These are phyloP conservation scores for Chloroceryle amazona DNA, from an alignment of 2,797 vertebrate species.

Conservation along the genomic window DNA sequence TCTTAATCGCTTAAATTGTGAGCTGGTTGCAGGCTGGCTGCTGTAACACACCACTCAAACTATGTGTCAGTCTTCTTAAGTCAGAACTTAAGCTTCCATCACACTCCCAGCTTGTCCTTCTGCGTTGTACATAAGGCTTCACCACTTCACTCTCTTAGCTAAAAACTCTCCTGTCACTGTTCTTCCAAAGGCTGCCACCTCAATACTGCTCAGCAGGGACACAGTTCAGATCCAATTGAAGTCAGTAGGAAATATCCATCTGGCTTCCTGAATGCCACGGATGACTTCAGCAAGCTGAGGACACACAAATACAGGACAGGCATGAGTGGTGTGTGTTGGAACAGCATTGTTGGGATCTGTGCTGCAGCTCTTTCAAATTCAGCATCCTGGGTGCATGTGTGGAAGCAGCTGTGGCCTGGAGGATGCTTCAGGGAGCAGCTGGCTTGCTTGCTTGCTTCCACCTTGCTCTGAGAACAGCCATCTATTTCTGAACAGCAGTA, in stretches of 20 bases:
- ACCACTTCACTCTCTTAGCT: not conserved
- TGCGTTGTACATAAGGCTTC: fast-evolving
- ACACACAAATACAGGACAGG: not conserved
- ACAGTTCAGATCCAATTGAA: not conserved
- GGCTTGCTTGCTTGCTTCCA: not conserved
- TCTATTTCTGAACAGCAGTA: not conserved
- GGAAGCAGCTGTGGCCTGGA: conserved; percentile 4
- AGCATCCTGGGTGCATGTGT: fast-evolving
- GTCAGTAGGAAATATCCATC: conserved; percentile 15
- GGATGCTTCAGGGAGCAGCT: not conserved
- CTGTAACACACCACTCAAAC: not conserved
- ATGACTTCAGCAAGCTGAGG: not conserved
- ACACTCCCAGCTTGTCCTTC: not conserved
- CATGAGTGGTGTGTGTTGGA: not conserved
- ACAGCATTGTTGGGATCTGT: fast-evolving
- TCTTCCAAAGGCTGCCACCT: not conserved
- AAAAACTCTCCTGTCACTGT: not conserved
- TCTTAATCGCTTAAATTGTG: not conserved
- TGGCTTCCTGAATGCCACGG: not conserved
- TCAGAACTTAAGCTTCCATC: not conserved
- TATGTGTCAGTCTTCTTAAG: not conserved
- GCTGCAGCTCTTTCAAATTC: not conserved
- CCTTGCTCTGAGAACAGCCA: not conserved
- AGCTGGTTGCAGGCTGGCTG: not conserved
- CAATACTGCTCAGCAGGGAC: not conserved